A percentile compares a stretch with the other conserved stretches of the same genome.
These are phyloP conservation scores for Gadus macrocephalus DNA, from an alignment of 2,113 vertebrate genomes.

Conservation along the genomic window DNA sequence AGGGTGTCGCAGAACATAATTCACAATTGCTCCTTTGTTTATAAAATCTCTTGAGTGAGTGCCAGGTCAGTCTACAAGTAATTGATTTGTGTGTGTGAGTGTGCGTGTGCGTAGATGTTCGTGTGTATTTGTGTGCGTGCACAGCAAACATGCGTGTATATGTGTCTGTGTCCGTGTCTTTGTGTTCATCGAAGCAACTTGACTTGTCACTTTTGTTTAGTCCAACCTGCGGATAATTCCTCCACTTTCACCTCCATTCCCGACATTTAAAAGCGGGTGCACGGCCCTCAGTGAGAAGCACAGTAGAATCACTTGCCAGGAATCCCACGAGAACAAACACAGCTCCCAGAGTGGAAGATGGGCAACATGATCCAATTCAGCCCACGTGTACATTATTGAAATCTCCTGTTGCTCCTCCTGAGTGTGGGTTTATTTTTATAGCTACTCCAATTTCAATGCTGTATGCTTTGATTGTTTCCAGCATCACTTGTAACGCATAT, in stretches of 20 bases:
- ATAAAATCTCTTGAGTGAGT: background rate
- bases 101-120: background rate
- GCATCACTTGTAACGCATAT: no score
- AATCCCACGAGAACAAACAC: background rate
- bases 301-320: background rate
- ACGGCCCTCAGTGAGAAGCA: conserved; percentile 19
- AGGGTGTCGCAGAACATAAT: conserved; percentile 4
- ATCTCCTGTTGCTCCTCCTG: background rate
- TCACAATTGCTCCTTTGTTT: background rate
- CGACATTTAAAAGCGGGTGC: conserved; percentile 12
- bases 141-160: background rate
- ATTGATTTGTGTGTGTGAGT: conserved; percentile 4
- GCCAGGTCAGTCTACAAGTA: no score
- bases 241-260: background rate
- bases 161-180: background rate
- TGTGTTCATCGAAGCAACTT: background rate
- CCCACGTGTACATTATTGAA: background rate
- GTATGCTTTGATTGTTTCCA: no score
- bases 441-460: no score
- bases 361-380: background rate
- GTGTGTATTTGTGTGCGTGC: background rate
- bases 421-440: background rate
- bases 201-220: conserved; percentile 2
- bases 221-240: background rate
- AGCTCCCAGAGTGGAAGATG: background rate